Conservation (phyloP, 2,797 vertebrate genomes). For the Anas flavirostris region DNA sequence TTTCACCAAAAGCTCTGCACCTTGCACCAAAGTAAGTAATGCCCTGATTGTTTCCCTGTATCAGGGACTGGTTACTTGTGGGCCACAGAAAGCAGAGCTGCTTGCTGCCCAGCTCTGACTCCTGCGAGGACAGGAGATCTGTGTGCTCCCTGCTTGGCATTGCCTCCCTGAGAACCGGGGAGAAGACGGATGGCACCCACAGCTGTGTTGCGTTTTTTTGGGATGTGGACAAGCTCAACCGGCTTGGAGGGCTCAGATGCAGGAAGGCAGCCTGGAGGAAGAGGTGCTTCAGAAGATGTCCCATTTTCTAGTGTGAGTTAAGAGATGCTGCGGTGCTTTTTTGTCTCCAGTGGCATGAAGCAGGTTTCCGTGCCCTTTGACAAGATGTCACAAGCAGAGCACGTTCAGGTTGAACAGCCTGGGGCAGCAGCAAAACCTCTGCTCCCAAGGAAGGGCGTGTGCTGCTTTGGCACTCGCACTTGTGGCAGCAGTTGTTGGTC, state of each 20-base stretch:
- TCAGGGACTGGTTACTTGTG: fast-evolving
- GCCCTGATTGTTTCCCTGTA: fast-evolving
- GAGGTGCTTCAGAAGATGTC: not conserved
- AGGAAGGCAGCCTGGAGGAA: not conserved
- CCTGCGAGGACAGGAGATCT: not conserved
- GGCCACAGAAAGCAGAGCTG: not conserved
- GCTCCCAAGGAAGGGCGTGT: fast-evolving
- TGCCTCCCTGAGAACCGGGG: fast-evolving
- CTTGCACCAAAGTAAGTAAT: not conserved
- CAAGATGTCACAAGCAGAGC: not conserved
- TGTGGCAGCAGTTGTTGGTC: not conserved
- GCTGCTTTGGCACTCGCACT: not conserved
- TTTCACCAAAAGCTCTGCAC: not conserved
- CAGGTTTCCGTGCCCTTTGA: not conserved
- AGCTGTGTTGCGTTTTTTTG: fast-evolving
- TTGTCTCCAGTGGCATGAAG: not conserved
- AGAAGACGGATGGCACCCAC: fast-evolving
- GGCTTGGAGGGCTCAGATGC: not conserved
- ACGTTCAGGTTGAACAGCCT: not conserved
- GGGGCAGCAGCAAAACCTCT: not conserved
- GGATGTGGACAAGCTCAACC: too few relatives aligned
- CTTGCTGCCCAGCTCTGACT: not conserved
- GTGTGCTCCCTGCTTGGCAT: fast-evolving
- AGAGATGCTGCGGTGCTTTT: not conserved
- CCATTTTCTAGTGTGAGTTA: fast-evolving